Evolutionary conservation across 2,888 invertebrate genomes (phyloP), one percentile per base, ranked within the genome.

Genomic region (Protonemura montana): DNA sequence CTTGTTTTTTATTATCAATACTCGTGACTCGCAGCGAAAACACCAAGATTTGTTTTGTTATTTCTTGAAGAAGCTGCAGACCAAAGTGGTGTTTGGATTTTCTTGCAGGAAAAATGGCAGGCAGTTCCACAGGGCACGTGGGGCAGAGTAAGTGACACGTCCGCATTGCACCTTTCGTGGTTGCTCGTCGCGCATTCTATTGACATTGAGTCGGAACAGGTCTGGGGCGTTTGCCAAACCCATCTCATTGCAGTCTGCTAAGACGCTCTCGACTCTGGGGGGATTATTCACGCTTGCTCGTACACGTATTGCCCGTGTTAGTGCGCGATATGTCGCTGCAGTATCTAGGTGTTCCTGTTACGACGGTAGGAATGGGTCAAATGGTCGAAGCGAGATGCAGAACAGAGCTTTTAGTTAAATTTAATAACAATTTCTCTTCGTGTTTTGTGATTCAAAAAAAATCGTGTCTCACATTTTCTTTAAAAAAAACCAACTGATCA

Each of bases 21-120:
- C 35, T 35, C 35, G 35, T 10, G 35, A 6, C 5, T 35, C 35
- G 59, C 59, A 21, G 13, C 16, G 13, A 21, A 59, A 59, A 59
- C 21, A 21, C 59, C 1, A 28, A 81, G 26, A 6, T 13, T 78
- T 78, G 28, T 78, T n/a, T n/a, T 78, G 28, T 29, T 30, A 21
- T 81, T 16, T 78, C 78, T 5, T 0, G 16, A 78, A 26, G 78
- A 78, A 28, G n/a, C 10, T 26, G 78, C 27, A 28, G 27, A 27
- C 27, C 5, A 26, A 78, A 78, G 78, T 78, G 76, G 27, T 78
- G 27, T n/a, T n/a, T 78, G 78, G 78, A 78, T 85, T 87, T 76
- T 80, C 85, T 87, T 85, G 30, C 87, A 87, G 87, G 87, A 85
- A 35, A 87, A 87, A 82, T 87, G 87, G 87, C 87, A 87, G 77